Base-by-base conservation (phyloP, 2,797 vertebrate genomes). In the Urosaurus nigricauda region DNA sequence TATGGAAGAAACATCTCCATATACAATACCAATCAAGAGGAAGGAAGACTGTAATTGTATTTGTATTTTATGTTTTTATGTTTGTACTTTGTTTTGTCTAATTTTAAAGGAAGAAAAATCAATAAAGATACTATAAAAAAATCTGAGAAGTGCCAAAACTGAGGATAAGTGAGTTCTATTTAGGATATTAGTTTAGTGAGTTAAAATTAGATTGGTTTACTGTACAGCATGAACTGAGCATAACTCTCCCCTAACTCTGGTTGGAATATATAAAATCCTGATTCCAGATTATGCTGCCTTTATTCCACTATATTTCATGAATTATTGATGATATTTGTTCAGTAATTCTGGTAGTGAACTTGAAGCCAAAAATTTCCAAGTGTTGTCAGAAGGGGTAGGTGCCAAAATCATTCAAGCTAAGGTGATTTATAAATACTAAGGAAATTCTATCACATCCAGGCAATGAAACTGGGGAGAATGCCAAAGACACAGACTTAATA, bases 371-470 rank as follows among this genome's bases (percentile, higher is more conserved):
- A 47, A 16, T 81, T 82, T 35, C 68, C 70, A 65, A 68, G 13
- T 85, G 58, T 40, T 35, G 32, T 82, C 16, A 68, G 47, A 63
- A 85, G 51, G 51, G 51, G 24, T 40, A 37, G 37, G 51, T 88
- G 47, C 51, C 87, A 71, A 77, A 88, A 86, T 70, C 68, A 77
- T 58, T 60, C 79, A 88, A 88, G 32, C 37, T 78, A 71, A 78
- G 19, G 60, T 88, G 53, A 88, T 85, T 71, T 88, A 85, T 89
- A 83, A 77, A 89, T 86, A 65, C 35, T 68, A 58, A 86, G 37
- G 71, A 89, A 85, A 89, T 89, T 83, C 47, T 77, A 77, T 89
- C 86, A 77, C 43, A 89, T 83, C 84, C 75, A 77, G 70, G 79
- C 13, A 21, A 70, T 86, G 60, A 83, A 82, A 75, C 71, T 35